A percentile compares a stretch with the other conserved stretches of the same genome.
These are phyloP conservation scores for Onychostoma macrolepis DNA, from an alignment of 2,113 vertebrate genomes.

Conservation along the genomic window DNA sequence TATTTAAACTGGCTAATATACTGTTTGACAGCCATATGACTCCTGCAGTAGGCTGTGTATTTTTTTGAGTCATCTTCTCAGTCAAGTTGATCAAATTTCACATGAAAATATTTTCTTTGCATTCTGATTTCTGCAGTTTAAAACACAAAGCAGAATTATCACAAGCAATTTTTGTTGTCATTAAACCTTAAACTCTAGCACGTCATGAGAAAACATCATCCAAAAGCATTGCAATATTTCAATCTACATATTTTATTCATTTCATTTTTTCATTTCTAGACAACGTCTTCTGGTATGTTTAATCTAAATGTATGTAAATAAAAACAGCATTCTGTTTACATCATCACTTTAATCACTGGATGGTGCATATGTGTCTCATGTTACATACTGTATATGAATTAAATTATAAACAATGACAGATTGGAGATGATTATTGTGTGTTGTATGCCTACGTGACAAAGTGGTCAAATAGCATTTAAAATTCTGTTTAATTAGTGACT, in stretches of 20 bases:
- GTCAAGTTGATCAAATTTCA: no score
- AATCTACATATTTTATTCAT: background rate
- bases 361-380: background rate
- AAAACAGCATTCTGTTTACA: no score
- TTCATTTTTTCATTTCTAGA: background rate
- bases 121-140: background rate
- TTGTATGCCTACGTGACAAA: background rate
- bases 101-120: background rate
- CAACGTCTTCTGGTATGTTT: no score
- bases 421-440: background rate
- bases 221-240: background rate
- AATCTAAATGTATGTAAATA: background rate
- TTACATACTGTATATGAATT: background rate
- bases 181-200: background rate
- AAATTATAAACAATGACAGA: background rate
- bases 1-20: background rate
- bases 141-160: background rate
- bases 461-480: background rate
- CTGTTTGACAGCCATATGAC: background rate
- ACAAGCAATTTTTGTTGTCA: background rate
- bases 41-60: background rate
- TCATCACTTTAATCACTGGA: background rate
- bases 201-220: background rate
- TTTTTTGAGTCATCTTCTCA: no score
- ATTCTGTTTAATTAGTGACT: background rate